Conservation (phyloP, 2,797 vertebrate species). For the Sebastes goodei region DNA sequence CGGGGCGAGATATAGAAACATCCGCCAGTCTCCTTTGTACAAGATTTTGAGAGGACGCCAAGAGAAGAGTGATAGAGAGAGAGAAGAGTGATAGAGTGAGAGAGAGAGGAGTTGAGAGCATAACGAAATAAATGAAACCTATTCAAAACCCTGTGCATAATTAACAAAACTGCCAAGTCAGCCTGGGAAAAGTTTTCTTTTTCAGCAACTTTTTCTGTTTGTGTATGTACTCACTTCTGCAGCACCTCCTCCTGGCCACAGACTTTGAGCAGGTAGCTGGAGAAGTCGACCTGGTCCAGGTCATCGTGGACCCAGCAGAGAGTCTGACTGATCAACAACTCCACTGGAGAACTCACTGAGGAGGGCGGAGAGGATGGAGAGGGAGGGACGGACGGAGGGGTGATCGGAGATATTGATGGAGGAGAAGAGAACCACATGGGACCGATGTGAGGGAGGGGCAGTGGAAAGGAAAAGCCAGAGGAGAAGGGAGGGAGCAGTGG, state of each 20-base stretch:
- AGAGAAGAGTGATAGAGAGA: not conserved
- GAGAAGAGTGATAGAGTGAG: not conserved
- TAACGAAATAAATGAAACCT: not conserved
- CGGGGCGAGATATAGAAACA: slow-evolving; percentile 26
- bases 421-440: not conserved
- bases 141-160: not conserved
- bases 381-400: not conserved
- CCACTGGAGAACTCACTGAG: slow-evolving; percentile 95
- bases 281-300: slow-evolving; percentile 93
- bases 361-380: slow-evolving; percentile 25
- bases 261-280: slow-evolving; percentile 95
- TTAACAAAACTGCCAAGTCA: not conserved
- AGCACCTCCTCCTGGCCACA: slow-evolving; percentile 95
- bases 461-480: not conserved
- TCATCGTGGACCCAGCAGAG: slow-evolving; percentile 98
- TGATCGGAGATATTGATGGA: not conserved
- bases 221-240: slow-evolving; percentile 90
- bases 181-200: not conserved
- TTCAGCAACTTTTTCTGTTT: not conserved
- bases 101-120: not conserved
- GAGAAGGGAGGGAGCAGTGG: not conserved
- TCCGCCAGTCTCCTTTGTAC: not conserved
- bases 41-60: slow-evolving; percentile 22
- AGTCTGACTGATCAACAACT: slow-evolving; percentile 97
- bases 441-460: not conserved